These are phyloP conservation scores for Thryonomys swinderianus DNA, from an alignment of 2,113 vertebrate genomes.

Conservation along the genomic window DNA sequence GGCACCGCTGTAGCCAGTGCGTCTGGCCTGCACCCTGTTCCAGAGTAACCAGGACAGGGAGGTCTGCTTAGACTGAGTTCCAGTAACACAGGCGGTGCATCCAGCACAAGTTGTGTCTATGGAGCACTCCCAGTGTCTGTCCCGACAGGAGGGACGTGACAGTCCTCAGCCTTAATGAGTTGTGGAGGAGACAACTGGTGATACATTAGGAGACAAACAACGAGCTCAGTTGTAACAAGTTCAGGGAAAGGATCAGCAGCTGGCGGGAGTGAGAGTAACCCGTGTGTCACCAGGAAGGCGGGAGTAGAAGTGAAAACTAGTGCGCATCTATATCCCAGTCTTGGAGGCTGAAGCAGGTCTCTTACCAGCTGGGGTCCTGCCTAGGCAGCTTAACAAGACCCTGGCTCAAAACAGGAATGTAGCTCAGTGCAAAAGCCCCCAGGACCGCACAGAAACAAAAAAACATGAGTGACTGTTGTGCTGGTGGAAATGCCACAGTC, in stretches of 20 bases:
- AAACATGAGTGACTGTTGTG: fast-evolving
- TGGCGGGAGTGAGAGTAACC: too few species aligned
- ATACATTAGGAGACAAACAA: neutral
- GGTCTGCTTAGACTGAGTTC: neutral
- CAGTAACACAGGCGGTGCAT: fast-evolving
- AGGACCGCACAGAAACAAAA: neutral
- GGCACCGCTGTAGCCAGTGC: neutral
- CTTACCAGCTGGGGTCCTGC: neutral
- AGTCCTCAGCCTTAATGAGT: neutral
- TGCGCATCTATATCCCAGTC: neutral
- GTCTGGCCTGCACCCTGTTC: neutral
- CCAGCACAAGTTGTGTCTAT: fast-evolving
- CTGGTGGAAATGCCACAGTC: neutral
- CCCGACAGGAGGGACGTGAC: fast-evolving
- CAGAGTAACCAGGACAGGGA: neutral
- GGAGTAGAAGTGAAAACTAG: neutral
- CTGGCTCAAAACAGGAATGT: neutral
- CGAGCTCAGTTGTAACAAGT: neutral
- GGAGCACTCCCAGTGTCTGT: neutral
- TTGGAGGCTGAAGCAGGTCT: neutral
- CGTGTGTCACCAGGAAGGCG: fast-evolving
- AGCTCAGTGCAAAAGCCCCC: neutral
- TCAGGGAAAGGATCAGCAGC: neutral
- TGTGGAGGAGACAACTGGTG: neutral
- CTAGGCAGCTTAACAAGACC: neutral